Evolutionary conservation across 2,113 vertebrate genomes (phyloP).

Genomic region (Urocynchramus pylzowi): DNA sequence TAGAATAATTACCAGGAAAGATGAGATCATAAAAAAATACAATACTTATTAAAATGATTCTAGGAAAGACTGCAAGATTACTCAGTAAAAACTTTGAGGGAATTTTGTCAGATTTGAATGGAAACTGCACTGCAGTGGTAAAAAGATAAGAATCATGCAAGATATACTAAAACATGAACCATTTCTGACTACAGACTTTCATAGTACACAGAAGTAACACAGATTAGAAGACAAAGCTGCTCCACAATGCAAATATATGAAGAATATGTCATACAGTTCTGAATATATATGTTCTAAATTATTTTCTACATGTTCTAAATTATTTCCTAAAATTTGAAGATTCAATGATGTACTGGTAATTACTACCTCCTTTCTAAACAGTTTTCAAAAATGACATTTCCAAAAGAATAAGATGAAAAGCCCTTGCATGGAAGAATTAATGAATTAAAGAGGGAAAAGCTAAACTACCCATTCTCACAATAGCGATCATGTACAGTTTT

Average conservation of each 20-base stretch:
- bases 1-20: not conserved
- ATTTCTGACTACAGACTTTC: not conserved
- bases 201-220: rapidly evolving
- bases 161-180: not conserved
- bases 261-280: not conserved
- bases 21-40: not conserved
- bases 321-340: not conserved
- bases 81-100: not conserved
- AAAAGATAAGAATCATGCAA: not conserved
- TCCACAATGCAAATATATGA: not conserved
- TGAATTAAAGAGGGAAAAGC: not conserved
- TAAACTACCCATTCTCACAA: not conserved
- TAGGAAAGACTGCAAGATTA: not conserved
- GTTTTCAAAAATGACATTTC: not conserved
- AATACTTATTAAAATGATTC: not conserved
- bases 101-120: not conserved
- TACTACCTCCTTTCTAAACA: not conserved
- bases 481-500: not conserved
- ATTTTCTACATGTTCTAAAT: not conserved
- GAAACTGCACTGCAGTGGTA: not conserved
- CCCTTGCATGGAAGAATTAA: not conserved
- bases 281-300: not conserved
- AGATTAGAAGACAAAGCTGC: not conserved
- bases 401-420: not conserved
- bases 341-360: not conserved